Base-by-base conservation (phyloP, 2,113 vertebrate genomes). In the Falcunculus frontatus region DNA sequence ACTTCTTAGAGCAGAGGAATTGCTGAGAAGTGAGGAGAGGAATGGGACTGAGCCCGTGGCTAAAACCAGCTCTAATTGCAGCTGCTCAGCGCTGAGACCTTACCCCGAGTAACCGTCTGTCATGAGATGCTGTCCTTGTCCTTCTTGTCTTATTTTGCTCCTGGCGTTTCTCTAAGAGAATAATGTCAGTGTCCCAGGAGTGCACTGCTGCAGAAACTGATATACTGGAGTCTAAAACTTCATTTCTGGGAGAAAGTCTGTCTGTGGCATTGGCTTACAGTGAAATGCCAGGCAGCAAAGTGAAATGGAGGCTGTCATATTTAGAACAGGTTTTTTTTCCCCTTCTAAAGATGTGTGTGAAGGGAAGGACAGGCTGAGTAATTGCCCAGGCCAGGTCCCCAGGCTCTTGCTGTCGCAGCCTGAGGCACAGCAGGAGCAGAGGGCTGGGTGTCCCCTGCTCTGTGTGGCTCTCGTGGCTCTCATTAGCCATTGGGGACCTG, bases 111-210 rank as follows among this genome's bases (percentile, higher is more conserved):
- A 77, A 46, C 81, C 0, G 11, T 84, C 91, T 94, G 91, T 89
- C 90, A 88, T 55, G 85, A 93, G 72, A 90, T 90, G 72, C 90
- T 90, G 92, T 95, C 95, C 90, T 96, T 95, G 92, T 96, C 95
- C 79, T 93, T 67, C 87, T 87, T 78, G 50, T 81, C 89, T 85
- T 76, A 91, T 80, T 96, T 91, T 88, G 87, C 95, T 90, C 55
- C 93, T 68, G 93, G 93, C 52, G 0, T 90, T 96, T 93, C 76
- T 86, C 67, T 44, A 4, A 55, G 75, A 94, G 79, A 96, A 29
- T 67, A 80, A 84, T 83, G 76, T 93, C 72, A 63, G n/a, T 37
- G 35, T 93, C 87, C 79, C 95, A 50, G 63, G 90, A 81, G 93
- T 20, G 63, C 56, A 1, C 19, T 7, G 1, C 42, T 86, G 86